phyloP scores from a whole-genome alignment of 2,113 vertebrate species.

The Pandion haliaetus region DNA sequence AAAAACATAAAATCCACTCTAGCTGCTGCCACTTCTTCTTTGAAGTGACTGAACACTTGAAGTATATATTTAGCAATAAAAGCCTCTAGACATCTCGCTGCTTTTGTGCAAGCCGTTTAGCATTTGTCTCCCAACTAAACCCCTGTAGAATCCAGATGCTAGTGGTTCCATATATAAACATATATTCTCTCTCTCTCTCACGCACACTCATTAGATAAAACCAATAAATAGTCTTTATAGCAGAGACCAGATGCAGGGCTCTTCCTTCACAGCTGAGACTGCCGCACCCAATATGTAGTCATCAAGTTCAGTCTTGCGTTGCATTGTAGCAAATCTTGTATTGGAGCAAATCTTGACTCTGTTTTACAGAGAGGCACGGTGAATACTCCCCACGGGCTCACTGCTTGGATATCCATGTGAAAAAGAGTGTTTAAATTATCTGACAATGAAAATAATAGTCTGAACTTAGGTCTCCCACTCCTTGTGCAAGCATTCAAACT shows the following conservation, averaged over 20 bases:
- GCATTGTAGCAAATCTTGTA: not conserved
- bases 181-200: not conserved
- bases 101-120: not conserved
- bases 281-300: not conserved
- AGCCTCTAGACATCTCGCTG: not conserved
- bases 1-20: accelerated
- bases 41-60: not conserved
- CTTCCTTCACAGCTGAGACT: not conserved
- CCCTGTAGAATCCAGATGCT: not conserved
- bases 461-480: not conserved
- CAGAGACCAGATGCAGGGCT: not conserved
- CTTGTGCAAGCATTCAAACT: not conserved
- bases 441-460: not conserved
- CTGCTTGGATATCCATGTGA: not conserved
- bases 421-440: not conserved
- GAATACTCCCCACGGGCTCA: not conserved
- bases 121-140: not conserved
- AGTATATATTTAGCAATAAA: not conserved
- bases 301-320: not conserved
- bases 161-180: not conserved
- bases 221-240: not conserved
- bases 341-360: not conserved
- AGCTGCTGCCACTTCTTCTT: not conserved
- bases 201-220: not conserved
- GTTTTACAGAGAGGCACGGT: not conserved